Base-by-base conservation (phyloP, 2,113 vertebrate genomes). In the Phalacrocorax pelagicus region DNA sequence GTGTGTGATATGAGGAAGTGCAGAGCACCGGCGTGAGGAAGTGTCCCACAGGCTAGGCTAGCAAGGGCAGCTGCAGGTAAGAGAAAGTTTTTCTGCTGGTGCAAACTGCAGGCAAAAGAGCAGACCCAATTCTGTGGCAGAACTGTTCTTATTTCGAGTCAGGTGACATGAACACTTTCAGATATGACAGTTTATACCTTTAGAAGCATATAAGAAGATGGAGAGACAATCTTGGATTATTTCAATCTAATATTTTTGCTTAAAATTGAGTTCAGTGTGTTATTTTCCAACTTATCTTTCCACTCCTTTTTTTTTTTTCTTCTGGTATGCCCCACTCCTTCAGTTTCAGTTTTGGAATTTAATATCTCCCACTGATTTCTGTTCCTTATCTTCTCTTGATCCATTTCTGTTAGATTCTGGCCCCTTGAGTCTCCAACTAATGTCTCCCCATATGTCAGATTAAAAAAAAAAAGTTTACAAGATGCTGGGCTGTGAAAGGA, bases 311-410 rank as follows among this genome's bases (percentile, higher is more conserved):
- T 49, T 55, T 40, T 55, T 55, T 54, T 5, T 12, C 10, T 90
- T 57, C 46, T 51, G 36, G 11, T 65, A 47, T 86, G 54, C 74
- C 59, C 78, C 5, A 4, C 96, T 52, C 22, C 32, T 91, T 88
- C 83, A 78, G 83, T 86, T 88, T 83, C 71, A 61, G 72, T 90
- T 84, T 89, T 81, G 65, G 75, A 95, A 81, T 94, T 92, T 92
- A 96, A 51, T 85, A 86, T 91, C 78, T 89, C 61, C 47, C 5
- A 6, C 69, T 95, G 91, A 91, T 84, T 96, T 97, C 86, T 90
- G 29, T 94, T 89, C 74, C 88, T 89, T 87, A 96, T 88, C 83
- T 94, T 73, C 36, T 69, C 61, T 84, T 82, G 90, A 81, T 94
- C 78, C 34, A 13, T 47, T 92, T 93, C 91, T 77, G 11, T 89